Evolutionary conservation across 2,888 invertebrate species (phyloP), one percentile per base, ranked within the genome.

Genomic region (Gastrophysa polygoni): DNA sequence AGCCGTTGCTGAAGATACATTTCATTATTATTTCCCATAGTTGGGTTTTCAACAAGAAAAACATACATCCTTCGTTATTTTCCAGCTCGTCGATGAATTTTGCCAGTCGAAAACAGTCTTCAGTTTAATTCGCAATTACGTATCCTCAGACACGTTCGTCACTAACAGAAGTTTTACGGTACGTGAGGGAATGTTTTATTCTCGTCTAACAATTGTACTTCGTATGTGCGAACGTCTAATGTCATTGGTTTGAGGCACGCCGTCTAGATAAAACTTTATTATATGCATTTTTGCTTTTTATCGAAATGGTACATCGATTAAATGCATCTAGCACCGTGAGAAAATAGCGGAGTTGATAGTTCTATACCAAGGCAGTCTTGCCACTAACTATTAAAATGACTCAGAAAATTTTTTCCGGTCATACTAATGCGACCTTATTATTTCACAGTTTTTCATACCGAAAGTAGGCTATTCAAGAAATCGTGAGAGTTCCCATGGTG

Each of bases 131-230:
- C 68, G 68, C 71, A 73, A 76, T 75, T 76, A 74, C 67, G 68
- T 74, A 74, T 73, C 72, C 73, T 69, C 68, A 68, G 66, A 71
- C 75, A 74, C 73, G 76, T 75, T 61, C 70, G 68, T 69, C 72
- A 73, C 73, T 75, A 74, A 75, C 74, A 71, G 71, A 71, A 72
- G 72, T 73, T 68, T 61, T 57, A 54, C 32, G 61, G 59, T 63
- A 71, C 72, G 71, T 71, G 72, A 73, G 69, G 67, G 70, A 71
- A 72, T 72, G 72, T 68, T 57, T 69, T 59, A 10, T 38, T 55
- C 47, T 67, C 67, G 59, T 61, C 66, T 64, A 66, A 66, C 59
- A n/a, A n/a, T 38, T 38, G 62, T 61, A 63, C 59, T 65, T 54
- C 59, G 47, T 65, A 59, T 63, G 56, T 51, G 66, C 66, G 60